Conservation (phyloP, 2,888 invertebrate genomes). For the Melanophora roralis region DNA sequence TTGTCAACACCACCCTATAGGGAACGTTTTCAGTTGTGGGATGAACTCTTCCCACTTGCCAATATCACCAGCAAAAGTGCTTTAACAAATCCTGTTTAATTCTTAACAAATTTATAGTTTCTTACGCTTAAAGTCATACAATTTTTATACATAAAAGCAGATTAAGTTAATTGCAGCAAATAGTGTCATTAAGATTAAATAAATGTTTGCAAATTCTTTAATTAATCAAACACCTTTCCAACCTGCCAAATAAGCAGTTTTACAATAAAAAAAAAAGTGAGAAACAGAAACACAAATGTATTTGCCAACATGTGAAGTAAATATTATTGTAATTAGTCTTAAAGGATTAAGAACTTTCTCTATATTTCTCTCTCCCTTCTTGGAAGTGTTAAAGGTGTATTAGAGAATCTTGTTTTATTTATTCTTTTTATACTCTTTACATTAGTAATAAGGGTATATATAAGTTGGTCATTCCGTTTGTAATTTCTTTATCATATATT, state of each 20-base stretch:
- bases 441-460: no score
- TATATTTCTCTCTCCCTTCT: slow-evolving; percentile 55
- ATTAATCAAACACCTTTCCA: slow-evolving; percentile 70
- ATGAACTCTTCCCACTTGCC: slow-evolving; percentile 66
- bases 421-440: neutral
- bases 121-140: neutral
- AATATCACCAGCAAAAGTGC: neutral
- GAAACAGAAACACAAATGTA: neutral
- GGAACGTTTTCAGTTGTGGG: slow-evolving; percentile 68
- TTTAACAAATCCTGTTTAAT: neutral
- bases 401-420: neutral
- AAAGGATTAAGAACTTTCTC: slow-evolving; percentile 66
- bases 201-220: slow-evolving; percentile 69
- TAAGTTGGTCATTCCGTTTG: no score
- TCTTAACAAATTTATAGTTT: neutral
- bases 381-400: neutral
- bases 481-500: no score
- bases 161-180: slow-evolving; percentile 18
- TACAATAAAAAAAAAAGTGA: neutral
- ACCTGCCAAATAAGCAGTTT: slow-evolving; percentile 36
- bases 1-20: slow-evolving; percentile 61
- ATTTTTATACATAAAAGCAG: slow-evolving; percentile 12
- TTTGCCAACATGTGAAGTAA: neutral
- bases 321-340: slow-evolving; percentile 70
- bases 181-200: slow-evolving; percentile 71